Conservation (phyloP, 2,797 vertebrate genomes). For the Hippoglossus hippoglossus region DNA sequence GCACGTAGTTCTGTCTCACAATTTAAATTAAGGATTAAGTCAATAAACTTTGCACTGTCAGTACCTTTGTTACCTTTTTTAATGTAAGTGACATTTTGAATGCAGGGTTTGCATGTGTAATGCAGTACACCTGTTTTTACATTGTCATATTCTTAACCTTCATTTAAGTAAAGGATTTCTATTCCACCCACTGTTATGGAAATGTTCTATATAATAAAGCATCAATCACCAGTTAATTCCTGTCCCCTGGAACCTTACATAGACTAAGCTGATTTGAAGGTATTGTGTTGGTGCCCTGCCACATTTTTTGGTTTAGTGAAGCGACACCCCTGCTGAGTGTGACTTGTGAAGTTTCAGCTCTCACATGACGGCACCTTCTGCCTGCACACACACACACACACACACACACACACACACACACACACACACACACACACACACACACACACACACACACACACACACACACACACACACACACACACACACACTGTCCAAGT, state of each 20-base stretch:
- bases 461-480: too few species aligned
- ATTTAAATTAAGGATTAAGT: background rate
- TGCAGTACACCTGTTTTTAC: background rate
- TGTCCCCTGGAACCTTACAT: slow-evolving; percentile 30
- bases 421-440: too few species aligned
- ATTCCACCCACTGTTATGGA: background rate
- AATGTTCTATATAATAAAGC: slow-evolving; percentile 6
- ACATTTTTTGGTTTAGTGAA: slow-evolving; percentile 58
- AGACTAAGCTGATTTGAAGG: slow-evolving; percentile 50
- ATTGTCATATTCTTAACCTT: background rate
- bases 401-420: background rate
- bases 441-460: slow-evolving; percentile 6
- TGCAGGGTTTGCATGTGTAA: background rate
- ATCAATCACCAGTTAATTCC: slow-evolving; percentile 26
- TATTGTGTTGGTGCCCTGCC: slow-evolving; percentile 55
- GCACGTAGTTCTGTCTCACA: too few species aligned
- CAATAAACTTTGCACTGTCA: background rate
- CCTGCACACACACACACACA: slow-evolving; percentile 18
- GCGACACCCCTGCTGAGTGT: slow-evolving; percentile 52
- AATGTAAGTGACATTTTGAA: background rate
- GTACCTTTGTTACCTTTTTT: background rate
- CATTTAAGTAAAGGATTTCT: background rate
- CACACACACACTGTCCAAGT: slow-evolving; percentile 25
- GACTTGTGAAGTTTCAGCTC: slow-evolving; percentile 56
- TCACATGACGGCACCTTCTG: slow-evolving; percentile 44